Base-by-base conservation (phyloP, 2,113 vertebrate species). In the Cyanistes caeruleus region DNA sequence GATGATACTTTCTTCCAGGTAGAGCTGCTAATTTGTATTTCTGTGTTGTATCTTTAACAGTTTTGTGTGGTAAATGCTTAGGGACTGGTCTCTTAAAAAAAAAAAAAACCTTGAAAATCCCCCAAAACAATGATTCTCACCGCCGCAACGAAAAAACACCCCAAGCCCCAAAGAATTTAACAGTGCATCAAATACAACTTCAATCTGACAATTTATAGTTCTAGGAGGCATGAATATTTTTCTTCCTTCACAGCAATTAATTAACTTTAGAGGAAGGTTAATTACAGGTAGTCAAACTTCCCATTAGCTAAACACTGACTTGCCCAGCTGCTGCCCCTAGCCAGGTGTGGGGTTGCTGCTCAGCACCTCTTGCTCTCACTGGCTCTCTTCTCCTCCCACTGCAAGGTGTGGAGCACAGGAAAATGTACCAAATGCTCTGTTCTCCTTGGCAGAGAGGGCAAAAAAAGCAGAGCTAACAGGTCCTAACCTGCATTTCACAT, bases 341-440 rank as follows among this genome's bases (percentile, higher is more conserved):
- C 62, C 41, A 27, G 76, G 12, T 51, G 7, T 0, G 0, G 24
- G 12, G 35, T 3, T 80, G 25, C 75, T 86, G 46, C 75, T 86
- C 2, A 1, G 39, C 30, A 16, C 37, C 43, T 48, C 17, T 49
- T n/a, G 12, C 35, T 74, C 55, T 88, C 46, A 1, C 11, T n/a
- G 30, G 20, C 23, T 81, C 65, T 22, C 46, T 28, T 79, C 22
- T 39, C 11, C 53, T 19, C 7, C 1, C 13, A 1, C 25, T 7
- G 27, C 25, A 15, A 2, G 19, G 31, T 44, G 24, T 33, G 46
- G 16, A 65, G 51, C 46, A 24, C 9, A 55, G 35, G 35, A 19
- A 3, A 59, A 15, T 14, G 37, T 46, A n/a, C 52, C n/a, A 30
- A 70, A 21, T 21, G 9, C n/a, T 74, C 46, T 22, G 6, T 21